Evolutionary conservation across 2,797 vertebrate genomes (phyloP).

Genomic region (Mormyrops boulengeri): DNA sequence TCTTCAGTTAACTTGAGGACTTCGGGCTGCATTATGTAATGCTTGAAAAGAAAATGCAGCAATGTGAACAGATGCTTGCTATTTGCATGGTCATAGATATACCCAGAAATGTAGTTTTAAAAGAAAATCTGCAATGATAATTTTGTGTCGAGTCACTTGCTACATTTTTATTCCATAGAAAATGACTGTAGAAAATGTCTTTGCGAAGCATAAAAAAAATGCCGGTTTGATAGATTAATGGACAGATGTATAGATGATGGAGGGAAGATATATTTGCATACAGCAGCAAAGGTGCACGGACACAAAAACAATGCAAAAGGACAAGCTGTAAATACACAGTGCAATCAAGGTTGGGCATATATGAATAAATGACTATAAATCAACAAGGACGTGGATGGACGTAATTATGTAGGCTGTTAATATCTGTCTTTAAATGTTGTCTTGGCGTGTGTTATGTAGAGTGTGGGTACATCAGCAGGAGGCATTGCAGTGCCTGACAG

Average conservation of each 20-base stretch:
- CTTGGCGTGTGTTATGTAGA: not conserved
- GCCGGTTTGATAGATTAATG: not conserved
- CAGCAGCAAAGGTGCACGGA: not conserved
- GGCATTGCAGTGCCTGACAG: not conserved
- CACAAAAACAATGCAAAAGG: not conserved
- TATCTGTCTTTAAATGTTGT: not conserved
- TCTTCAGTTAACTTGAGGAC: not conserved
- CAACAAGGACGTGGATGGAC: not conserved
- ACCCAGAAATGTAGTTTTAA: not conserved
- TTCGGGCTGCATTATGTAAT: not conserved
- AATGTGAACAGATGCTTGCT: not conserved
- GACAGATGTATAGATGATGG: not conserved
- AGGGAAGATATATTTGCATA: not conserved
- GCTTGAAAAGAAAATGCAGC: not conserved
- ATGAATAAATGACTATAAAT: not conserved
- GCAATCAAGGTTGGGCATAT: not conserved
- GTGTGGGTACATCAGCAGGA: not conserved
- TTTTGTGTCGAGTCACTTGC: not conserved
- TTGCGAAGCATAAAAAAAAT: not conserved
- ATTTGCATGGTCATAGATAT: not conserved
- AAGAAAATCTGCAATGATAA: not conserved
- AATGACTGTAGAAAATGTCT: not conserved
- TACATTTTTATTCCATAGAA: not conserved
- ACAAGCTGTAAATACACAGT: not conserved
- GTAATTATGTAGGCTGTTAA: not conserved